Conservation (phyloP, 2,113 vertebrate species). For the Typhlomys cinereus region DNA sequence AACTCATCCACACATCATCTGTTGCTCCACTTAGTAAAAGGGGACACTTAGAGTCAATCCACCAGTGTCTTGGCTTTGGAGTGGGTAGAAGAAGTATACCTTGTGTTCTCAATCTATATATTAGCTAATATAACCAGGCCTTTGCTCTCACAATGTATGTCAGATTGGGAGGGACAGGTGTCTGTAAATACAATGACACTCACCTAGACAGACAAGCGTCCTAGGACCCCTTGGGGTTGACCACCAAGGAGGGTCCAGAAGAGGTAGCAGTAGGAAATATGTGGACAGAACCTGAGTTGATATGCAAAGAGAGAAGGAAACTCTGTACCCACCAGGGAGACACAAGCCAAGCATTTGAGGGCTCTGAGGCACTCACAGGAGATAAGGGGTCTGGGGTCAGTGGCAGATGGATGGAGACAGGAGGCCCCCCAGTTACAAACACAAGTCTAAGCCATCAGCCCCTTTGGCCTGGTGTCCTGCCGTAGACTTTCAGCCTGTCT, state of each 20-base stretch:
- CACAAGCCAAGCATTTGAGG: neutral
- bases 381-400: accelerated
- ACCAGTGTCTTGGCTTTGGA: neutral
- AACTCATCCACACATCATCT: neutral
- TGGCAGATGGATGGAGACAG: neutral
- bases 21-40: too few species aligned
- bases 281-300: accelerated
- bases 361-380: accelerated
- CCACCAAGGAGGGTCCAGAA: too few species aligned
- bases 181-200: neutral
- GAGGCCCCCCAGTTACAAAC: accelerated
- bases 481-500: neutral
- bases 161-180: neutral
- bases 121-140: neutral
- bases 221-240: neutral
- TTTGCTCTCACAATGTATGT: neutral
- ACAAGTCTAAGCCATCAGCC: accelerated
- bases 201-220: neutral
- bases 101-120: neutral
- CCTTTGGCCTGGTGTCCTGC: too few species aligned
- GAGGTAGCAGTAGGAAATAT: neutral
- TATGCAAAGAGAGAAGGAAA: neutral
- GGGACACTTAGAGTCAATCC: neutral
- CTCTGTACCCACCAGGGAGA: neutral
- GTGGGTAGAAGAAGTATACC: neutral